Evolutionary conservation across 2,888 invertebrate species (phyloP).

Genomic region (Nymphalis c-album): DNA sequence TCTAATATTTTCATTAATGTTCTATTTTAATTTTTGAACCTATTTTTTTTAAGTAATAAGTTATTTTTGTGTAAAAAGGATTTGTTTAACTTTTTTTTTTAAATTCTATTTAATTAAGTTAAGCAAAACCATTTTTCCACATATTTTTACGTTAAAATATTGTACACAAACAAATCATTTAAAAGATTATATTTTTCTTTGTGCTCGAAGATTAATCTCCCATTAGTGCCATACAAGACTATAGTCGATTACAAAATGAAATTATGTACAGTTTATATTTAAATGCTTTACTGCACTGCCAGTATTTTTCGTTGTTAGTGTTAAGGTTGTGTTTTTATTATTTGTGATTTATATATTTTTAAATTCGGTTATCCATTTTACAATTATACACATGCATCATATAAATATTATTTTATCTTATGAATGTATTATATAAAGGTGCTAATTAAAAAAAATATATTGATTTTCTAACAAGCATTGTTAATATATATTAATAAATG

Average conservation of each 20-base stretch:
- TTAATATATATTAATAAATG: constrained; percentile 1
- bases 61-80: too few species aligned
- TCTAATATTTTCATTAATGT: too few species aligned
- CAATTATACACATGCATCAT: not conserved
- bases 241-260: constrained; percentile 4
- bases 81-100: too few species aligned
- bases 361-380: constrained; percentile 1
- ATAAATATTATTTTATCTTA: not conserved
- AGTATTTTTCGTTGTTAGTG: constrained; percentile 68
- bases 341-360: constrained; percentile 27
- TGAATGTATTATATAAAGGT: not conserved
- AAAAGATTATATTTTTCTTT: not conserved
- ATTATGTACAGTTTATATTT: constrained; percentile 15
- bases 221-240: constrained; percentile 37
- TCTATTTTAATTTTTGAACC: too few species aligned
- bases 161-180: not conserved
- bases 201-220: constrained; percentile 21
- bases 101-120: too few species aligned
- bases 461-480: not conserved
- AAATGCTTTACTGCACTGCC: constrained; percentile 53
- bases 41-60: too few species aligned
- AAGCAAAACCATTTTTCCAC: not conserved
- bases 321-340: constrained; percentile 60
- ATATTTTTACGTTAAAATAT: not conserved
- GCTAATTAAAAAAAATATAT: not conserved